phyloP scores from a whole-genome alignment of 2,888 invertebrate genomes.

The Harpagoxenus sublaevis region DNA sequence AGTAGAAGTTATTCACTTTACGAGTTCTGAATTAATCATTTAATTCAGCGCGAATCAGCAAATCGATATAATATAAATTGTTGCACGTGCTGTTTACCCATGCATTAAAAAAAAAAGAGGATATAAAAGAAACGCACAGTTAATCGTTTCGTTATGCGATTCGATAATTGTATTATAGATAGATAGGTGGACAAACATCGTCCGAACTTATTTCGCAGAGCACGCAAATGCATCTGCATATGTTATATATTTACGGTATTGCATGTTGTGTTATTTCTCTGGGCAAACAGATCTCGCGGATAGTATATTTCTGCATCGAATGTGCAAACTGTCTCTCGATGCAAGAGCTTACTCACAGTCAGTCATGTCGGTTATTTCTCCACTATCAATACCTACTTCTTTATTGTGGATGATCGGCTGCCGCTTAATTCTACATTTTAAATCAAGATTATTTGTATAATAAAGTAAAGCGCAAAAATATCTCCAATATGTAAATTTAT shows the following conservation, averaged over 20 bases:
- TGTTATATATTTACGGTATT: constrained; percentile 13
- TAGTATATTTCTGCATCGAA: constrained; percentile 8
- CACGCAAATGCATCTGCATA: not conserved
- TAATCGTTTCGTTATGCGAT: not conserved
- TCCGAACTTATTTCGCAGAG: not conserved
- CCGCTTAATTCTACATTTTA: constrained; percentile 8
- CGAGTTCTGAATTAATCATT: not conserved
- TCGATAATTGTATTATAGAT: not conserved
- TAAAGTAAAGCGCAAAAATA: not conserved
- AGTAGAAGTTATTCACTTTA: not conserved
- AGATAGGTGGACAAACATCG: not conserved
- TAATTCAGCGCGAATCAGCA: not conserved
- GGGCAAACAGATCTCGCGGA: not conserved
- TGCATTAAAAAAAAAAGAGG: not conserved
- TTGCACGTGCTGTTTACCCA: no score
- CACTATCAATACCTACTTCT: not conserved
- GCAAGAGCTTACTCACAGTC: not conserved
- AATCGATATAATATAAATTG: not conserved
- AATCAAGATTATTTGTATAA: not conserved
- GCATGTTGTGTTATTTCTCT: not conserved
- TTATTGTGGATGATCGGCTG: not conserved
- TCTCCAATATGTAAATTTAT: not conserved
- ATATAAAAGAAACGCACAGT: not conserved
- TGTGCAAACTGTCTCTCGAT: constrained; percentile 2
- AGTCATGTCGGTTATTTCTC: not conserved